Evolutionary conservation across 2,797 vertebrate species (phyloP), one percentile per base, ranked within the genome.

Genomic region (Babyrousa celebensis): DNA sequence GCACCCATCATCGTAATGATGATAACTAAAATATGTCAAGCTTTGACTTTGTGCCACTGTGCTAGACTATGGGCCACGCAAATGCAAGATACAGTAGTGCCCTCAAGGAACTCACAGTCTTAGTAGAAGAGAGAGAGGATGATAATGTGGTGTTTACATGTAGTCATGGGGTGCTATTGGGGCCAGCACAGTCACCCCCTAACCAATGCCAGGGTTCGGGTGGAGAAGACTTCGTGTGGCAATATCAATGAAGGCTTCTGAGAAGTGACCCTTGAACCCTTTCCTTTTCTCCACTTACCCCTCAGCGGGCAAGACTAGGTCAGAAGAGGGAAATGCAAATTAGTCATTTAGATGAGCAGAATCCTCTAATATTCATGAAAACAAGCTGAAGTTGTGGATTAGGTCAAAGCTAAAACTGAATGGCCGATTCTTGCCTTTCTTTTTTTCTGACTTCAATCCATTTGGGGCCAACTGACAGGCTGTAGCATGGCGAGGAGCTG

Each of bases 11-110:
- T 87, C 36, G 40, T 88, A 74, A 67, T 86, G 78, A 74, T 63
- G 65, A 29, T 82, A 89, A 40, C 36, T 65, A 78, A 11, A 91
- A 48, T 43, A n/a, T 71, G 68, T 54, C 71, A 14, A 60, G 6
- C 20, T 71, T 94, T 86, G 83, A 91, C 43, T 93, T 89, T 94
- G 43, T 89, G 43, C 36, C 70, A 78, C 36, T 75, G 17, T 75
- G 29, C 52, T 95, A 36, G 65, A 94, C 43, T 25, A 43, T 92
- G 52, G 6, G 67, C 52, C 12, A 56, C 18, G 40, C 12, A 87
- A 78, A 52, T 72, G 40, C 29, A 89, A 70, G 65, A 17, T 78
- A 12, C 5, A 90, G 2, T 52, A 79, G 56, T 79, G 8, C 62
- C 74, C 21, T 62, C 40, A 89, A 93, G 29, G 36, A 80, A 3